Conservation (phyloP, 2,888 invertebrate genomes). For the Crocallis elinguaria region DNA sequence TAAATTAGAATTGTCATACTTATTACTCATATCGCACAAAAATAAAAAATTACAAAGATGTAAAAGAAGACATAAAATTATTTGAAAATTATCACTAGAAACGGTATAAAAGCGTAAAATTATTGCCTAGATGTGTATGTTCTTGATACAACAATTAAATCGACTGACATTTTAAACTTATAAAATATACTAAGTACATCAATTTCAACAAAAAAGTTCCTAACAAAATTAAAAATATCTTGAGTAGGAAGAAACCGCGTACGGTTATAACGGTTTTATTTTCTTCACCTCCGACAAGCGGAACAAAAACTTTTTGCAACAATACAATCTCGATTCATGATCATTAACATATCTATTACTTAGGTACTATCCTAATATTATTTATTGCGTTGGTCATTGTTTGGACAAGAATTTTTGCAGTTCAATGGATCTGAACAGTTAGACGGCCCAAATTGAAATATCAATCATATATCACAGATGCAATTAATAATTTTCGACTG, state of each 20-base stretch:
- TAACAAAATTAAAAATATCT: too few species aligned
- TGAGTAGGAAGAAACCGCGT: not conserved
- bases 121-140: too few species aligned
- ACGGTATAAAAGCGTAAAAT: too few species aligned
- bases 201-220: too few species aligned
- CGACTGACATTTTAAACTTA: too few species aligned
- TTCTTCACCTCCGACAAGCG: not conserved
- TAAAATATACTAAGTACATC: too few species aligned
- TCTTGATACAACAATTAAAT: too few species aligned
- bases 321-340: constrained; percentile 21
- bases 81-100: too few species aligned
- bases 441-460: constrained; percentile 46
- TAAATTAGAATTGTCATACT: too few species aligned
- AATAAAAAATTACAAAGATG: too few species aligned
- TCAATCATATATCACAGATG: constrained; percentile 47
- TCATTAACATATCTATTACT: not conserved
- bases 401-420: constrained; percentile 20
- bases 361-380: not conserved
- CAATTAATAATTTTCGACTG: constrained; percentile 43
- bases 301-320: constrained; percentile 17
- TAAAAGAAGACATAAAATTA: too few species aligned
- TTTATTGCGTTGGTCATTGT: constrained; percentile 21
- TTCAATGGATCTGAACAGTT: constrained; percentile 48
- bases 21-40: too few species aligned
- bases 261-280: constrained; percentile 12